Evolutionary conservation across 2,113 vertebrate genomes (phyloP).

Genomic region (Phaethornis superciliosus): DNA sequence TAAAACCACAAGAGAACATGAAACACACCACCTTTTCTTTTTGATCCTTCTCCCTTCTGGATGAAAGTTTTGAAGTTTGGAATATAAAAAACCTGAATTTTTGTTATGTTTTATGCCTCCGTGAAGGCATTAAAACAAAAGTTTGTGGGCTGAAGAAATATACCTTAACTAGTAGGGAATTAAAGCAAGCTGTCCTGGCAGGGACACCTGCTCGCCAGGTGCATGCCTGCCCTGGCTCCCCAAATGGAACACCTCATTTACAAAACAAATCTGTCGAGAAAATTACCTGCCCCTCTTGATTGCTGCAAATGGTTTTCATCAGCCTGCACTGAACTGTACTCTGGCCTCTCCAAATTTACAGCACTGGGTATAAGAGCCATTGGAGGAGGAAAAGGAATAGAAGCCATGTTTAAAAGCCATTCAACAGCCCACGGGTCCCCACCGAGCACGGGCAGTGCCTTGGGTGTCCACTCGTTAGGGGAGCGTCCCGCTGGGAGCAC

Average conservation of each 20-base stretch:
- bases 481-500: not conserved
- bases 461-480: slow-evolving; percentile 4
- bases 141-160: slow-evolving; percentile 65
- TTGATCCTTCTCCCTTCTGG: slow-evolving; percentile 64
- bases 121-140: slow-evolving; percentile 61
- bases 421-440: not conserved
- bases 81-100: slow-evolving; percentile 65
- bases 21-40: slow-evolving; percentile 60
- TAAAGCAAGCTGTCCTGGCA: slow-evolving; percentile 56
- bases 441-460: not conserved
- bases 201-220: slow-evolving; percentile 53
- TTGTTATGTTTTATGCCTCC: slow-evolving; percentile 66
- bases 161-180: slow-evolving; percentile 33
- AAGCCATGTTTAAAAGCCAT: not conserved
- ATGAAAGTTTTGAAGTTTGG: slow-evolving; percentile 67
- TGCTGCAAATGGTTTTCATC: slow-evolving; percentile 65
- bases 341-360: not conserved
- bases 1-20: slow-evolving; percentile 74
- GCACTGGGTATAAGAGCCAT: not conserved
- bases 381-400: not conserved
- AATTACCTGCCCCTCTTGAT: slow-evolving; percentile 62
- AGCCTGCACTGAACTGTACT: not conserved
- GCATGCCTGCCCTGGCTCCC: not conserved
- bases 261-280: slow-evolving; percentile 51
- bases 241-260: slow-evolving; percentile 74